Evolutionary conservation across 1,140 invertebrate genomes (phyloP), one percentile per base, ranked within the genome.

Genomic region (Delia radicum): DNA sequence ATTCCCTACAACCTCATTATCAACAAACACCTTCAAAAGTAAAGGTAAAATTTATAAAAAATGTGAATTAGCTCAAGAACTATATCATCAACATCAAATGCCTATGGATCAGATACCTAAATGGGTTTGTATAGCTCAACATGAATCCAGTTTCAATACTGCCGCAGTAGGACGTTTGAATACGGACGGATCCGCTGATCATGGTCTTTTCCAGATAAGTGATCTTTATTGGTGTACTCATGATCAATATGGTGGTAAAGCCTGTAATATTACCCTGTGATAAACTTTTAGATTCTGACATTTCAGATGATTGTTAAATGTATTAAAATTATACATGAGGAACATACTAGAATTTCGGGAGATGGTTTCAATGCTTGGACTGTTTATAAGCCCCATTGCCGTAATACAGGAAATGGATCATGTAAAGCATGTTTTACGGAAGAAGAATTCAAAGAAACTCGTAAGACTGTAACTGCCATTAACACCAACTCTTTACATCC

Each of bases 331-430:
- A 90, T 93, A 15, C 88, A 89, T 79, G 86, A 89, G 63, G 90
- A 92, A 79, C 91, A 92, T 80, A 88, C 89, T 10, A 80, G 88
- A 2, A 80, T 92, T 1, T 89, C 89, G 13, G 92, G 92, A 0
- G 88, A 93, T 79, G 92, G 92, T 5, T 94, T 92, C 81, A 89
- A 89, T 10, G 92, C 92, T 1, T 94, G 93, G 93, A 89, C 89
- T 0, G 91, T 92, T 0, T 93, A 93, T 79, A 86, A 81, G 10
- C 78, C 80, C 1, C 83, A 88, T 75, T 90, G 89, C n/a, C 78
- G 80, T 42, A 81, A 86, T 71, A 74, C 71, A 7, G 24, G 61
- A 8, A n/a, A 29, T 77, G 46, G 65, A 65, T 7, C 61, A 31
- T 2, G 28, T 76, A 7, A 76, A 48, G 4, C 37, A 8, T 76